Base-by-base conservation (phyloP, 2,888 invertebrate species). In the Cheilosia urbana region DNA sequence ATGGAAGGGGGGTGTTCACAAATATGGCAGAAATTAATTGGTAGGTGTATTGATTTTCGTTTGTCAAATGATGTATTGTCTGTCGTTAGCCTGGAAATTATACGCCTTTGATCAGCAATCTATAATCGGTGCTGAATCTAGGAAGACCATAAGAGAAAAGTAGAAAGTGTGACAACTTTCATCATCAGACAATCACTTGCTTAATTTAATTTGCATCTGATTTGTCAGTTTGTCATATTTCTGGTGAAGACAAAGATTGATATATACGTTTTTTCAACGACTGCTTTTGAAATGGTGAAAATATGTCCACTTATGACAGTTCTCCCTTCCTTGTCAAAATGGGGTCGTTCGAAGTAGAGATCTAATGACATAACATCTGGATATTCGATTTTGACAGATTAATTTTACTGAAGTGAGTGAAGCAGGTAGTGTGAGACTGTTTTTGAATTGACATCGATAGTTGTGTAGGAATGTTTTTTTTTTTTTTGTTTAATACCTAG, bases 81-180 rank as follows among this genome's bases (percentile, higher is more conserved):
- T 40, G 27, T 13, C 9, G 3, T 2, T 2, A 27, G 34, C 17
- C 34, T 27, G 60, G 2, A 45, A 51, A 63, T 57, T 63, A 60
- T 40, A 34, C 34, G 30, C 17, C 3, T 60, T 68, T 68, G 58
- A 66, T 58, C 15, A 49, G 19, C 53, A 30, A 37, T 53, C 17
- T 34, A 6, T 40, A 42, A 55, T 7, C 24, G 21, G 4, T 1
- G 4, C 11, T 17, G 7, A 55, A n/a, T 55, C 15, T 55, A 42
- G 62, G 42, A 51, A 62, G 42, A 53, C 53, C 15, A 27, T 69
- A 13, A 47, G 27, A 3, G n/a, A n/a, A 66, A 42, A 24, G 60
- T 42, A 78, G 78, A 78, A 78, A 78, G 78, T 68, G 77, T 77
- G 68, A 77, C 58, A 68, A 53, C 68, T 68, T 60, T 45, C 34